phyloP scores from a whole-genome alignment of 2,113 vertebrate species.

The Chloropsis hardwickii region DNA sequence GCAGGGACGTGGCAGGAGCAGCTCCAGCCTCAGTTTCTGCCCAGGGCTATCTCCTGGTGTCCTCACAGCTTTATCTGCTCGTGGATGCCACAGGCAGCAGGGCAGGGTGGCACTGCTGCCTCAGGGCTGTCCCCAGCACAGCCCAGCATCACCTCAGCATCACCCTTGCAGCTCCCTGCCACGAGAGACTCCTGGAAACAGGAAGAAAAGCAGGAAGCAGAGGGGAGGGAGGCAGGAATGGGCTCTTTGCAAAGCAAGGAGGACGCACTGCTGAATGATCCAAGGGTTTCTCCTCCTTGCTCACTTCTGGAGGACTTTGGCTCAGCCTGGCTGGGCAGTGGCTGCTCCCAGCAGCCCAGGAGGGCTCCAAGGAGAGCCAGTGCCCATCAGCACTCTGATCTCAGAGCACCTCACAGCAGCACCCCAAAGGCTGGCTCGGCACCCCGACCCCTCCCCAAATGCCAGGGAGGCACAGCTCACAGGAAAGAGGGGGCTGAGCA shows the following conservation, averaged over 20 bases:
- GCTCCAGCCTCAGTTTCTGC: neutral
- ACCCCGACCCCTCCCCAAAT: neutral
- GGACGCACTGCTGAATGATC: neutral
- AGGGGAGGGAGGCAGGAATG: neutral
- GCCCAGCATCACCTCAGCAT: neutral
- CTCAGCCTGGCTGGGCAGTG: neutral
- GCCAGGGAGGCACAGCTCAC: rapidly evolving
- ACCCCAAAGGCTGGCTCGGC: rapidly evolving
- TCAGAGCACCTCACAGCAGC: rapidly evolving
- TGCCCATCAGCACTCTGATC: neutral
- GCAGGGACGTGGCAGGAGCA: neutral
- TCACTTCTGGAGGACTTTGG: neutral
- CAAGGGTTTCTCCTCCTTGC: neutral
- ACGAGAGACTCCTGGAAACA: neutral
- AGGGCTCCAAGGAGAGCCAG: neutral
- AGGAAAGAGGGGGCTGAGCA: neutral
- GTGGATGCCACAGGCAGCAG: neutral
- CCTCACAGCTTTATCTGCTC: neutral
- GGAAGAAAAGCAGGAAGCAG: neutral
- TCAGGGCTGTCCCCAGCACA: neutral
- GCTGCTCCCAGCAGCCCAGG: neutral
- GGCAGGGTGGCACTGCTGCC: neutral
- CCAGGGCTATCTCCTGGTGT: neutral
- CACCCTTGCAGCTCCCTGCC: neutral
- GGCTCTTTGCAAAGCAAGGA: neutral